Evolutionary conservation across 2,113 vertebrate species (phyloP).

Genomic region (Calidris pygmaea): DNA sequence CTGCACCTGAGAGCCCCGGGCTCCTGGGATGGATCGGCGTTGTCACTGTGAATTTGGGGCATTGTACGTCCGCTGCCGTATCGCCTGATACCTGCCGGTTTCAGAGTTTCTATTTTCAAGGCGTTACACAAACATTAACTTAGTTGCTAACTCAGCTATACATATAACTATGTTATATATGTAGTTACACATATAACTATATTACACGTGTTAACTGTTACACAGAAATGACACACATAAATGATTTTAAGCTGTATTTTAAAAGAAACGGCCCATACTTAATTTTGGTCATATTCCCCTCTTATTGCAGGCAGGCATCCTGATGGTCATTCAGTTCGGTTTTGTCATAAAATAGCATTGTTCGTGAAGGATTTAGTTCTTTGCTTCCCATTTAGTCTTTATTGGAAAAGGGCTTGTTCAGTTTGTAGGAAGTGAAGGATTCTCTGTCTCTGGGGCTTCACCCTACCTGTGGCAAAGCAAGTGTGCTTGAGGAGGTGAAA

Average conservation of each 20-base stretch:
- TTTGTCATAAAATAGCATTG: neutral
- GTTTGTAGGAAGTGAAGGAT: neutral
- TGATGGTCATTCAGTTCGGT: neutral
- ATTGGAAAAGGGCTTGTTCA: neutral
- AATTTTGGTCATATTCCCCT: neutral
- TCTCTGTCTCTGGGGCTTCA: neutral
- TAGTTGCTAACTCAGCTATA: neutral
- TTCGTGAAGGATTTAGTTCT: neutral
- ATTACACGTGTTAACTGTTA: neutral
- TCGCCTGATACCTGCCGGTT: neutral
- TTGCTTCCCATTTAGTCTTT: neutral
- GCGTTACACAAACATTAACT: rapidly evolving
- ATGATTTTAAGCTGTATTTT: neutral
- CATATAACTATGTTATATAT: neutral
- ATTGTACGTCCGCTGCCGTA: neutral
- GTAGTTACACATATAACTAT: neutral
- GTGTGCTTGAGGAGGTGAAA: neutral
- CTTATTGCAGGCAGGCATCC: neutral
- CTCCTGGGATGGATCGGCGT: rapidly evolving
- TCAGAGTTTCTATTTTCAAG: neutral
- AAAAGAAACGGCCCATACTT: neutral
- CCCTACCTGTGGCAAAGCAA: neutral
- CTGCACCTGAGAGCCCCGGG: neutral
- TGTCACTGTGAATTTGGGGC: neutral
- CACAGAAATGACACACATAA: neutral